A percentile compares a stretch with the other conserved stretches of the same genome.
These are phyloP conservation scores for Branchipolynoe longqiensis DNA, from an alignment of 2,888 invertebrate species.

Conservation along the genomic window DNA sequence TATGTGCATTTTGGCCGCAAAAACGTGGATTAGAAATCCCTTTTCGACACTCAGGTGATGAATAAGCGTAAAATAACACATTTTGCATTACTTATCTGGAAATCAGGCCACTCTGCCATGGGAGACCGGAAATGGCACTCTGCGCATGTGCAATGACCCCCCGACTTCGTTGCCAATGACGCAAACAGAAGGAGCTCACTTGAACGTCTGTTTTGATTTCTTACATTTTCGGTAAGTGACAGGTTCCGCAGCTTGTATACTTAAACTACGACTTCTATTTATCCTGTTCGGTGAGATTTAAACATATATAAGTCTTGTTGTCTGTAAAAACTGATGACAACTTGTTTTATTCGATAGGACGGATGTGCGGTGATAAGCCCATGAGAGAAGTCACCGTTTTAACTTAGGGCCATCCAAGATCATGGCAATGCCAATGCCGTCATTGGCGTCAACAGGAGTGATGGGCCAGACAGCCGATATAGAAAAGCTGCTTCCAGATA, in stretches of 20 bases:
- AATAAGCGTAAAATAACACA: not conserved
- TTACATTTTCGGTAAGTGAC: not conserved
- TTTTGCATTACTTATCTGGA: not conserved
- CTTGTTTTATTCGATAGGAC: no score
- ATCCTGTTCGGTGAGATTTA: no score
- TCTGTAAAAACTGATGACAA: no score
- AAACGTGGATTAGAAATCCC: not conserved
- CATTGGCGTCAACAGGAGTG: no score
- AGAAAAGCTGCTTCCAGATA: slow-evolving; percentile 72
- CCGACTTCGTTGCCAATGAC: slow-evolving; percentile 61
- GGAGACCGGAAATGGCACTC: not conserved
- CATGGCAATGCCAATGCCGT: no score
- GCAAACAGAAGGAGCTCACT: slow-evolving; percentile 36
- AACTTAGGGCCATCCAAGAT: no score
- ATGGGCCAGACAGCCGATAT: no score
- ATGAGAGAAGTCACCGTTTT: no score
- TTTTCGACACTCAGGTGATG: not conserved
- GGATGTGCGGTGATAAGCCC: no score
- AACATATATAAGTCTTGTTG: no score
- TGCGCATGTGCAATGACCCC: slow-evolving; percentile 48
- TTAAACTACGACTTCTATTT: no score
- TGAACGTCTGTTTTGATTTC: slow-evolving; percentile 41
- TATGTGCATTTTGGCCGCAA: not conserved
- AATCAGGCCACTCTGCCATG: not conserved
- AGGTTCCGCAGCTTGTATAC: no score